These are phyloP conservation scores for Polyodon spathula DNA, from an alignment of 2,113 vertebrate genomes.

Conservation along the genomic window DNA sequence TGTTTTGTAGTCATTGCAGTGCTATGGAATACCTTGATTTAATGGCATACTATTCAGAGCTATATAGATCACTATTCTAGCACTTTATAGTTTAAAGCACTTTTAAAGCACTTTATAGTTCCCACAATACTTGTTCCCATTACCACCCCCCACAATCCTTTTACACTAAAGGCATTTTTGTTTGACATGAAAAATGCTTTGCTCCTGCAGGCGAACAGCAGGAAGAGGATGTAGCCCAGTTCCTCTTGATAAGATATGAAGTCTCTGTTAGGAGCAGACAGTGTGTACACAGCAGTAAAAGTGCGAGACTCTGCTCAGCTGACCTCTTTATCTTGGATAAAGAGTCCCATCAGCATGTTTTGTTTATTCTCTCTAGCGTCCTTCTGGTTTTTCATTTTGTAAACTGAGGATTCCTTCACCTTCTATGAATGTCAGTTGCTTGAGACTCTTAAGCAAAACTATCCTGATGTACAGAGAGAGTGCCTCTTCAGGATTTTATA, in stretches of 20 bases:
- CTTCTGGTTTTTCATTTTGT: slow-evolving; percentile 33
- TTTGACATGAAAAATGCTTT: background rate
- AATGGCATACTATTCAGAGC: too few relatives aligned
- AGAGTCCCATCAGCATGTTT: slow-evolving; percentile 60
- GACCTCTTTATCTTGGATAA: slow-evolving; percentile 58
- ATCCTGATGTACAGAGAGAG: too few relatives aligned
- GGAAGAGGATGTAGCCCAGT: slow-evolving; percentile 77
- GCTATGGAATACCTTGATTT: too few relatives aligned
- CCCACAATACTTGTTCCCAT: too few relatives aligned
- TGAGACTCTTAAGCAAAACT: too few relatives aligned
- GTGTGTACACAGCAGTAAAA: slow-evolving; percentile 53
- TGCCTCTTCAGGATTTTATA: too few relatives aligned
- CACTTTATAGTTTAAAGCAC: too few relatives aligned
- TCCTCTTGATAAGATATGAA: slow-evolving; percentile 70
- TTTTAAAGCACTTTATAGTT: too few relatives aligned
- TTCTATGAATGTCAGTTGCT: background rate
- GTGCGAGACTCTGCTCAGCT: slow-evolving; percentile 47
- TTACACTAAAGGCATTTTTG: too few relatives aligned
- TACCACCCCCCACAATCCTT: too few relatives aligned
- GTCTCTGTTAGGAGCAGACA: slow-evolving; percentile 46
- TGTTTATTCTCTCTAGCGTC: slow-evolving; percentile 64
- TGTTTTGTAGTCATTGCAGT: too few relatives aligned
- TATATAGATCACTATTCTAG: too few relatives aligned
- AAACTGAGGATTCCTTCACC: background rate
- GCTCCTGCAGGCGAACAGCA: slow-evolving; percentile 47